Conservation (phyloP, 2,888 invertebrate genomes). For the Tridacna gigas region DNA sequence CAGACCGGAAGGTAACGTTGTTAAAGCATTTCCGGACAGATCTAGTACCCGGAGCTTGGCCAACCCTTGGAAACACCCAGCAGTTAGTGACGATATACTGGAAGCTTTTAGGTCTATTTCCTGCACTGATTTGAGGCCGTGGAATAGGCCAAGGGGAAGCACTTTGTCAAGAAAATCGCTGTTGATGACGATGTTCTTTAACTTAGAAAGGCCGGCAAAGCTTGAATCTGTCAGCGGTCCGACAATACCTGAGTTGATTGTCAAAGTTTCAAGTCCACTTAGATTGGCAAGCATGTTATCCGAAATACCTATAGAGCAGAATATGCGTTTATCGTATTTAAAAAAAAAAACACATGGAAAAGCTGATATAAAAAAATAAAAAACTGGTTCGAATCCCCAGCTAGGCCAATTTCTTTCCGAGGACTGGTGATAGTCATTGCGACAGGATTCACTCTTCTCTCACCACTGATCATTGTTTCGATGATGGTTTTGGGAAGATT, state of each 20-base stretch:
- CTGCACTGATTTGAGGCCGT: slow-evolving; percentile 17
- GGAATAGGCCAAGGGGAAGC: slow-evolving; percentile 33
- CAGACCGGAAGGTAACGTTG: slow-evolving; percentile 39
- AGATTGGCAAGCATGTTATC: slow-evolving; percentile 37
- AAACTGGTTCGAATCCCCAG: no score
- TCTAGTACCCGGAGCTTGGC: slow-evolving; percentile 29
- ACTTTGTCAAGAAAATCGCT: slow-evolving; percentile 40
- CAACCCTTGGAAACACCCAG: slow-evolving; percentile 31
- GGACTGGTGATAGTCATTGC: no score
- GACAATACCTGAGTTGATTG: slow-evolving; percentile 32
- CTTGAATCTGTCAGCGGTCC: slow-evolving; percentile 36
- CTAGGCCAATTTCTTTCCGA: no score
- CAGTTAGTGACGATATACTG: slow-evolving; percentile 28
- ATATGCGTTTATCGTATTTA: not conserved
- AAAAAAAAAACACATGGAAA: no score
- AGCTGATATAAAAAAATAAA: no score
- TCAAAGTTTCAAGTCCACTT: slow-evolving; percentile 33
- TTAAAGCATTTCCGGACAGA: slow-evolving; percentile 43
- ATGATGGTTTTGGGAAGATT: no score
- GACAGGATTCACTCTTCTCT: no score
- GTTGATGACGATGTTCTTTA: slow-evolving; percentile 26
- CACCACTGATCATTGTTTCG: no score
- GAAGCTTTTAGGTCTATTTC: slow-evolving; percentile 37
- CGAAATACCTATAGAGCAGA: slow-evolving; percentile 31
- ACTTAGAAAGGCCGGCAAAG: slow-evolving; percentile 33